Base-by-base conservation (phyloP, 2,113 vertebrate genomes). In the Ardeotis arabs region DNA sequence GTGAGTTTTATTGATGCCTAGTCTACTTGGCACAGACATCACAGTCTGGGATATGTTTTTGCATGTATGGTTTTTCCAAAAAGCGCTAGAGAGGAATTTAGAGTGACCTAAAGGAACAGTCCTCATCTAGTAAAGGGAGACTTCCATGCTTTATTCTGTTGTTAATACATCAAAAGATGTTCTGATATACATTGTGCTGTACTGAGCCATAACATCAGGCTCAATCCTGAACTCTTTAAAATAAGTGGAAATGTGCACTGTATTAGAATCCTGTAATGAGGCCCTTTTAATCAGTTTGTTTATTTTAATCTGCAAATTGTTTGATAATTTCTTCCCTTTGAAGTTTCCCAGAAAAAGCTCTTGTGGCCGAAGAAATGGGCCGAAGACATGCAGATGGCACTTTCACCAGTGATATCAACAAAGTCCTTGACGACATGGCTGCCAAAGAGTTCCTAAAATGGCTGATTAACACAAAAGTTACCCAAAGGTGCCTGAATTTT, bases 391-490 rank as follows among this genome's bases (percentile, higher is more conserved):
- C 99, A 16, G 99, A 99, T 37, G 99, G 99, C 55, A 99, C 99
- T 95, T 99, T 99, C 98, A 99, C 99, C 15, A 99, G 99, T 62
- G 99, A 99, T 64, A 98, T 99, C 96, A 99, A 98, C 98, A 99
- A 99, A 74, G 97, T 99, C 95, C 98, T 99, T 78, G 99, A 99
- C 96, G 98, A 98, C 93, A 98, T 99, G 94, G 99, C 99, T 45
- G 98, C 99, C 74, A 98, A 99, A 95, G 99, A 99, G 90, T 99
- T 99, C 96, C 98, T 99, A 97, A 99, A 99, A 75, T 99, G 99
- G 99, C 97, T 99, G 97, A 98, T 99, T 98, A 98, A 98, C 93
- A 98, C 98, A 70, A 99, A 99, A 97, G 97, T 99, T 50, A 98
- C 98, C 80, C 97, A 98, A 95, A 98, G 98, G 98, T 98, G 90